Evolutionary conservation across 2,888 invertebrate genomes (phyloP), one percentile per base, ranked within the genome.

Genomic region (Cataglyphis altisquamis): DNA sequence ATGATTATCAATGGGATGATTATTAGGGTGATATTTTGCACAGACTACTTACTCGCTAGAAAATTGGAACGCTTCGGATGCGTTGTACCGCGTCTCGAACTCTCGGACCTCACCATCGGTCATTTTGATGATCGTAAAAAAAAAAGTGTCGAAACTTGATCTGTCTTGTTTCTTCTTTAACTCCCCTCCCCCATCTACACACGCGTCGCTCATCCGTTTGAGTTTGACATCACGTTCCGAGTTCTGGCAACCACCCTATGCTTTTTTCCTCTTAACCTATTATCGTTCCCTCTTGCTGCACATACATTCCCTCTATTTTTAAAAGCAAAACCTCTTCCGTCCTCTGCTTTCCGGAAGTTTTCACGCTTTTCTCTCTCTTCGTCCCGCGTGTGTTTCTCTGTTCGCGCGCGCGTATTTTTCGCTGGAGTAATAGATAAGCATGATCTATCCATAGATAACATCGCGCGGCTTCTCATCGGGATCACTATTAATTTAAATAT

Each of bases 211-310:
- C 57, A 39, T 80, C 67, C 45, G 18, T 21, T 57, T 36, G 21
- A 18, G 10, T 72, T 29, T 63, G 48, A 68, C 60, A 81, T 80
- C 81, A 75, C 86, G 48, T 18, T 80, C 83, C 88, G 87, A 88
- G 83, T 84, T 89, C 66, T 85, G 90, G 91, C 93, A 93, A 93
- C 91, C 92, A 89, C 91, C 84, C 85, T 70, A 57, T 48, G 25
- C 32, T 29, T 80, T 9, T 72, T 45, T 25, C 21, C 48, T 45
- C 63, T 83, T 41, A 52, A 67, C 8, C 67, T 62, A 45, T 45
- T 63, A 21, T 39, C 39, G 12, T 68, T 70, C 21, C 41, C 52
- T 68, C 32, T 67, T 68, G 70, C n/a, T 68, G 18, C 41, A 48
- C 29, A 67, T n/a, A 57, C 15, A 4, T 45, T 32, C 21, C 12